Evolutionary conservation across 2,113 vertebrate genomes (phyloP).

Genomic region (Mustelus asterias): DNA sequence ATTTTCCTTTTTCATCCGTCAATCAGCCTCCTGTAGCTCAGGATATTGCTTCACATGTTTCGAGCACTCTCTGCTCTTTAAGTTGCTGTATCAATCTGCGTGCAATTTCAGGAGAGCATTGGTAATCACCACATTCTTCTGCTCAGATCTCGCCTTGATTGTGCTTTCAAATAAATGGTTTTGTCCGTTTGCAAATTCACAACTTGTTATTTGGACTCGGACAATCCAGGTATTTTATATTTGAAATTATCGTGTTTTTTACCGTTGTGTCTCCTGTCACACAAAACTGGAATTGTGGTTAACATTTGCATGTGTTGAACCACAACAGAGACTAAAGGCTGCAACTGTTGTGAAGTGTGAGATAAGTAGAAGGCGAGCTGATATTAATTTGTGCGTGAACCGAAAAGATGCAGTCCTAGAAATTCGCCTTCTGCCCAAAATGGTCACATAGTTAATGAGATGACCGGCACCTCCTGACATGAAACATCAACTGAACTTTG

Average conservation of each 20-base stretch:
- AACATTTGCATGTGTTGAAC: background rate
- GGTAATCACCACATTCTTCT: constrained; percentile 14
- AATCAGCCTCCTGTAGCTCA: constrained; percentile 22
- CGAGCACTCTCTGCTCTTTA: constrained; percentile 31
- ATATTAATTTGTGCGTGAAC: background rate
- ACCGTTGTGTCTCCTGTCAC: background rate
- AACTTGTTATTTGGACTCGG: background rate
- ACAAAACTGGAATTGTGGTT: background rate
- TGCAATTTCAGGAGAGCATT: constrained; percentile 13
- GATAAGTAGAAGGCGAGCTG: background rate
- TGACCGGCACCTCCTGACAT: too few species aligned
- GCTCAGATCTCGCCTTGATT: constrained; percentile 6
- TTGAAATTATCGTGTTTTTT: background rate
- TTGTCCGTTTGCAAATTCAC: constrained; percentile 20
- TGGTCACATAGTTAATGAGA: background rate
- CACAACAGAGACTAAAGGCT: background rate
- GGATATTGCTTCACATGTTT: constrained; percentile 30
- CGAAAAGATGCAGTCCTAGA: background rate
- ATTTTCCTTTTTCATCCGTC: constrained; percentile 30
- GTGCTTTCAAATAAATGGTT: background rate
- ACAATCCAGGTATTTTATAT: background rate
- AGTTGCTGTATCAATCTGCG: constrained; percentile 14
- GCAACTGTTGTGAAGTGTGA: background rate
- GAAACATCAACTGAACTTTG: background rate
- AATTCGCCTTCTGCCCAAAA: background rate